Percentiles rank a stretch among this genome's conserved stretches.
These are phyloP conservation scores for Agrochola macilenta DNA, from an alignment of 2,888 invertebrate species.

Conservation along the genomic window DNA sequence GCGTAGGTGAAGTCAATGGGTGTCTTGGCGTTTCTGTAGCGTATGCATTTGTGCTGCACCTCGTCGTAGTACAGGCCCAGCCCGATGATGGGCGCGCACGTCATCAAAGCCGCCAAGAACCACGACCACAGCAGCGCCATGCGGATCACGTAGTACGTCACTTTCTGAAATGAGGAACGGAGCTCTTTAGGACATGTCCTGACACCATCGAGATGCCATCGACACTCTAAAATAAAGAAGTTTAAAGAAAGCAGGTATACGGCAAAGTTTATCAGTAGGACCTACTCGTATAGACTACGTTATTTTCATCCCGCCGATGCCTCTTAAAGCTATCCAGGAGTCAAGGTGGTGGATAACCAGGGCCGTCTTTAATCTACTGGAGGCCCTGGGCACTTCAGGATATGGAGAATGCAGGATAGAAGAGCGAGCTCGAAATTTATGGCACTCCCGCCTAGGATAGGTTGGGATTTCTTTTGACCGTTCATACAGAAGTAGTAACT, in stretches of 20 bases:
- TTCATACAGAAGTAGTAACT: no score
- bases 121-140: conserved; percentile 93
- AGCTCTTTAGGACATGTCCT: neutral
- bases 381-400: neutral
- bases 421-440: neutral
- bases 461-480: no score
- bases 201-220: neutral
- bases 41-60: conserved; percentile 88
- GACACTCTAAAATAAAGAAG: neutral
- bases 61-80: conserved; percentile 93
- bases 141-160: conserved; percentile 94
- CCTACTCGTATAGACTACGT: neutral
- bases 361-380: neutral
- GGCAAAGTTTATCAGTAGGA: neutral
- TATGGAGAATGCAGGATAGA: no score
- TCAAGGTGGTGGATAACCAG: neutral
- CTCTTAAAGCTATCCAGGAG: neutral
- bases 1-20: conserved; percentile 93
- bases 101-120: conserved; percentile 92
- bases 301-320: neutral
- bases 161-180: conserved; percentile 91
- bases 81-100: conserved; percentile 94
- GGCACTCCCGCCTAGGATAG: no score
- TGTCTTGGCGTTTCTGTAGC: conserved; percentile 93
- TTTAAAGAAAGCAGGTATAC: neutral